phyloP scores from a whole-genome alignment of 2,888 invertebrate genomes.

The Malthinus seriepunctatus region DNA sequence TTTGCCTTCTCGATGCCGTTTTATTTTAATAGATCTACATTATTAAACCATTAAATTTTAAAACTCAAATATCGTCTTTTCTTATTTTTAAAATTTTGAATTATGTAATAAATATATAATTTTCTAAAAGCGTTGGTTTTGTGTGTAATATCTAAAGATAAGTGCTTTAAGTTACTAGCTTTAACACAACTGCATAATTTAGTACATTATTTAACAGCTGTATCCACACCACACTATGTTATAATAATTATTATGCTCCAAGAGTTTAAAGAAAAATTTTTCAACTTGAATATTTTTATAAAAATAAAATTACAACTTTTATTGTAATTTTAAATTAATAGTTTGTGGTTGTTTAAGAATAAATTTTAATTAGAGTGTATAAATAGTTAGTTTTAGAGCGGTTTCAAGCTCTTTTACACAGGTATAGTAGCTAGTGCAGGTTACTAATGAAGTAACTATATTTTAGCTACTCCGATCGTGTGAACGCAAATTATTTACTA shows the following conservation, averaged over 20 bases:
- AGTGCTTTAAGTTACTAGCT: conserved; percentile 9
- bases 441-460: too few relatives aligned
- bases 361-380: too few relatives aligned
- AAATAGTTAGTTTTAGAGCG: too few relatives aligned
- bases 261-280: not conserved
- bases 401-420: too few relatives aligned
- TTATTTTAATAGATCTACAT: not conserved
- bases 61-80: not conserved
- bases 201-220: conserved; percentile 18
- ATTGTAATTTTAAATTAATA: too few relatives aligned
- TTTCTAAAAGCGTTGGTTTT: conserved; percentile 15
- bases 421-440: too few relatives aligned
- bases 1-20: not conserved
- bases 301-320: too few relatives aligned
- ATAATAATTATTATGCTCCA: conserved; percentile 16
- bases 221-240: conserved; percentile 7
- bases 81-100: not conserved
- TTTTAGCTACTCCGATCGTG: too few relatives aligned
- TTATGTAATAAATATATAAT: conserved; percentile 13
- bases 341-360: too few relatives aligned
- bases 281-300: too few relatives aligned
- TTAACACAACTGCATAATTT: conserved; percentile 12
- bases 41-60: too few relatives aligned
- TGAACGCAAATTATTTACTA: too few relatives aligned
- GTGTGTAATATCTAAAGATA: conserved; percentile 8